Evolutionary conservation across 1,140 invertebrate genomes (phyloP), one percentile per base, ranked within the genome.

Genomic region (Neodiprion fabricii): DNA sequence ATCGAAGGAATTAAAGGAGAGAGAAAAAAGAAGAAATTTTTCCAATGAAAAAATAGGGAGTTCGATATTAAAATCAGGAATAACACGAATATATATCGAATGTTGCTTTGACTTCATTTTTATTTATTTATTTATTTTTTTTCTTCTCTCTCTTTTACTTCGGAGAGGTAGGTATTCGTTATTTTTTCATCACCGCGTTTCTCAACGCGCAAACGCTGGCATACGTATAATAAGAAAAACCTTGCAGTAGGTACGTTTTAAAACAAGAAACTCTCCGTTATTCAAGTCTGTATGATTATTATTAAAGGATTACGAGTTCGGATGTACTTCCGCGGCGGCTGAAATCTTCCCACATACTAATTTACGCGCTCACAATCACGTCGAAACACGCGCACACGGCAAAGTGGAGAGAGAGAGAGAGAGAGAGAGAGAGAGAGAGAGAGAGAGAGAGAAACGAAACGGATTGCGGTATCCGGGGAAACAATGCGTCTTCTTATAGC

Each of bases 291-390:
- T 40, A 40, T 40, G 28, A 40, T 61, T 61, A 61, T 61, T 61
- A 61, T 61, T 61, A 61, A 61, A 61, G 53, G 53, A 61, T 61
- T 61, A 61, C 53, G 53, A 12, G 53, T 61, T 61, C 53, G 53
- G 53, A 61, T 61, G 53, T 61, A 61, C 53, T 61, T 61, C 53
- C 53, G 53, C 53, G 53, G n/a, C 53, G 28, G 28, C 28, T 61
- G 53, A 61, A 61, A 61, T 61, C 9, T 61, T 61, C 53, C 53
- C 53, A 61, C 53, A 61, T 61, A 61, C 53, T 61, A 61, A 61
- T 61, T 61, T 61, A 61, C 53, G 53, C 53, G 53, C n/a, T 61
- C 53, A 14, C 53, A 5, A 61, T 14, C 28, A 5, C 28, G 5
- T 40, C 28, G 28, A 40, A 5, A 40, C 1, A 40, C 28, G 9